A percentile compares a stretch with the other conserved stretches of the same genome.
phyloP scores from a whole-genome alignment of 2,797 vertebrate species.

The Loris lydekkerianus region DNA sequence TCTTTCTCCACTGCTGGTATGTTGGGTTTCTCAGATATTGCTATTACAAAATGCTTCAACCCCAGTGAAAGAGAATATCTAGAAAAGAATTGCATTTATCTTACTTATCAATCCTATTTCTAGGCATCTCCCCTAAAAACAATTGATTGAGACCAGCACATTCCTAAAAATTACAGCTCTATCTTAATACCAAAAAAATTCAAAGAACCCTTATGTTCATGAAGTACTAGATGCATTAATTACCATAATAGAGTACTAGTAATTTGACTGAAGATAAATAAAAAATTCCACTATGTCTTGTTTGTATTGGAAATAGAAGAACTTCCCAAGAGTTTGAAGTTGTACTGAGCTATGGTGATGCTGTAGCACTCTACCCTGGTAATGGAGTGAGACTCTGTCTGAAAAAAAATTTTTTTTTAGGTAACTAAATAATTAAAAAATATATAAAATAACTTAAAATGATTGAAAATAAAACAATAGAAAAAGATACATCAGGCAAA shows the following conservation, averaged over 20 bases:
- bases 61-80: not conserved
- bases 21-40: not conserved
- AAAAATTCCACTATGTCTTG: not conserved
- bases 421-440: not conserved
- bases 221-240: not conserved
- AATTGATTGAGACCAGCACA: not conserved
- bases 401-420: too few relatives aligned
- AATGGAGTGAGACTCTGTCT: too few relatives aligned
- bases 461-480: not conserved
- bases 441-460: not conserved
- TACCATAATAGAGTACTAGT: not conserved
- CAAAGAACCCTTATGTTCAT: not conserved
- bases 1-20: not conserved
- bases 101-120: not conserved
- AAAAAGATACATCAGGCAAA: not conserved
- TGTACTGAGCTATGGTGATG: too few relatives aligned
- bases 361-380: too few relatives aligned
- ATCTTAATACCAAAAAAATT: constrained; percentile 24
- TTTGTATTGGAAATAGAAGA: constrained; percentile 7
- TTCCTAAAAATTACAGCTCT: constrained; percentile 5
- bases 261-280: constrained; percentile 10
- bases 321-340: not conserved
- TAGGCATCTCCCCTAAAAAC: constrained; percentile 27
- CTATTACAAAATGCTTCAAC: not conserved
- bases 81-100: not conserved